Evolutionary conservation across 1,140 invertebrate genomes (phyloP).

Genomic region (Eumeta japonica): DNA sequence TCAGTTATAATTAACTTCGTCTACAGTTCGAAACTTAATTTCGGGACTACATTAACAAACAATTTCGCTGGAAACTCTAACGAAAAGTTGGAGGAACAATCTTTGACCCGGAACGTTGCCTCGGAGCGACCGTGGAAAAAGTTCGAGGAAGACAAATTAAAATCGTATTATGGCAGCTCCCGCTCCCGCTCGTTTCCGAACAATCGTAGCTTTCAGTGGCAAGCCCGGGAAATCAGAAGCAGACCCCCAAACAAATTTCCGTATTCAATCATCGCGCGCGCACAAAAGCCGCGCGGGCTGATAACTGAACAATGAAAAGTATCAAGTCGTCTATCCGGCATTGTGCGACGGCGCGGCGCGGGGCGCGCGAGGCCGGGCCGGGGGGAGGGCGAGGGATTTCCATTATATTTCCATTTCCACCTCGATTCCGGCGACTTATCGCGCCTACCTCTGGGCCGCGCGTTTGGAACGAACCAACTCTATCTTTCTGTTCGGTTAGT

Average conservation of each 20-base stretch:
- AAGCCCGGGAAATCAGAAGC: constrained; percentile 45
- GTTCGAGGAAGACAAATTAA: too few species aligned
- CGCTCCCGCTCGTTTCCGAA: too few species aligned
- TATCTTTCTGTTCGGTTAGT: constrained; percentile 53
- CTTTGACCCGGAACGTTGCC: too few species aligned
- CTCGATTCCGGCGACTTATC: constrained; percentile 51
- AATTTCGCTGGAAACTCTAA: too few species aligned
- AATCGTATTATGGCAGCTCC: too few species aligned
- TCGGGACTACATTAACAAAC: too few species aligned
- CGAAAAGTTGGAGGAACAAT: too few species aligned
- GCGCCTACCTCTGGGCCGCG: constrained; percentile 39
- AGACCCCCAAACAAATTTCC: constrained; percentile 51
- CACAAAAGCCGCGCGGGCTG: constrained; percentile 50
- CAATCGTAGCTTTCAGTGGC: constrained; percentile 36
- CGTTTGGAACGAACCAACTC: constrained; percentile 35
- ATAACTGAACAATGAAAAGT: constrained; percentile 58
- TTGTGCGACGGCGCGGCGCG: too few species aligned
- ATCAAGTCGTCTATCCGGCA: constrained; percentile 52
- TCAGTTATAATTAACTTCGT: too few species aligned
- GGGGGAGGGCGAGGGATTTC: constrained; percentile 24
- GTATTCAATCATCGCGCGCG: constrained; percentile 52
- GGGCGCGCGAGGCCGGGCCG: constrained; percentile 15
- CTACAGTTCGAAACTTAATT: too few species aligned
- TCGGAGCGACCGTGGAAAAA: too few species aligned
- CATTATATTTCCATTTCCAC: constrained; percentile 58